Evolutionary conservation across 2,797 vertebrate genomes (phyloP), one percentile per base, ranked within the genome.

Genomic region (Centropyge bicolor): DNA sequence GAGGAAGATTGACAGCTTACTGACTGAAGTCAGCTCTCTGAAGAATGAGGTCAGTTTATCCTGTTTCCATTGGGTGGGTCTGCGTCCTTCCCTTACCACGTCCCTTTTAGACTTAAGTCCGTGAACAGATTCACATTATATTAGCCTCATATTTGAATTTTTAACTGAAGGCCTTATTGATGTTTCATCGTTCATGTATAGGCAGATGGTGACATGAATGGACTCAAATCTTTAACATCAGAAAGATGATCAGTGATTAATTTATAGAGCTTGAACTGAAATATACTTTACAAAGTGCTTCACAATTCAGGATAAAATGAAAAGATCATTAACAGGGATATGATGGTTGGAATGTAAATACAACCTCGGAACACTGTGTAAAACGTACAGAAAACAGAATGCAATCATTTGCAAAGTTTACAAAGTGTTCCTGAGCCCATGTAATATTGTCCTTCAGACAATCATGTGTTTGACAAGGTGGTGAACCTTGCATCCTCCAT

Each of bases 1-100:
- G 76, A 97, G 93, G 92, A 98, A 97, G 93, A 96, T 98, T 1
- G 95, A 97, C 75, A 96, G 86, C 88, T 92, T 99, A 62, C 93
- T 97, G 95, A 96, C 93, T 0, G 95, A 95, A 36, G 95, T 98
- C 80, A 96, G 96, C 93, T 96, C 95, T 0, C 93, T 98, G 75
- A 98, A 96, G 80, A 97, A 95, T 8, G 96, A 99, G 96, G 97
- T 98, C 35, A 60, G 83, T 78, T 66, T 52, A 10, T 31, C 12
- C 19, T 22, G 49, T 14, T 10, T 43, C 16, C 38, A 4, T 5
- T 69, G 4, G 20, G 31, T 7, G 3, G 45, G 0, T 38, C 40
- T 41, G 24, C 14, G 11, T 48, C 51, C 3, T 40, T 38, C 19
- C 19, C 17, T 45, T 36, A 59, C 45, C 24, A 51, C 14, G 6